Evolutionary conservation across 2,113 vertebrate genomes (phyloP).

Genomic region (Ancistrus triradiatus): DNA sequence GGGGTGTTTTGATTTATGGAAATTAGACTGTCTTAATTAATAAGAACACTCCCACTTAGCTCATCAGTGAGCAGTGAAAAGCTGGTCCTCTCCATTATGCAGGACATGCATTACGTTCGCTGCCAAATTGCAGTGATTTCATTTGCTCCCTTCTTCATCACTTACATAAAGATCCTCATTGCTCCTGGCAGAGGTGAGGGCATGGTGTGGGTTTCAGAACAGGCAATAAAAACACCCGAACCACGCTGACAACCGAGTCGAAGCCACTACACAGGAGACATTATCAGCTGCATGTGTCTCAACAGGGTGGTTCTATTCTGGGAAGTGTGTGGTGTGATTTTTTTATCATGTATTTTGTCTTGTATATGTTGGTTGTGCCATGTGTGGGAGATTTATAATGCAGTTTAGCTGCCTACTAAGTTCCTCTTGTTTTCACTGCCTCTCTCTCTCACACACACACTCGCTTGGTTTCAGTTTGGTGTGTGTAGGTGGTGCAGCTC

Average conservation of each 20-base stretch:
- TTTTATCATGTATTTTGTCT: constrained; percentile 11
- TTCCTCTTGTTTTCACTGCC: constrained; percentile 10
- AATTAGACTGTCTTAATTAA: constrained; percentile 57
- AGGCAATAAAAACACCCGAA: constrained; percentile 23
- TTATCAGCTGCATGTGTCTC: constrained; percentile 20
- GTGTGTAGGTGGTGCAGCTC: neutral
- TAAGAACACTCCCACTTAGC: constrained; percentile 50
- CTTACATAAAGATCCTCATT: constrained; percentile 42
- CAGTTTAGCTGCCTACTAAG: constrained; percentile 10
- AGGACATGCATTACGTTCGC: constrained; percentile 36
- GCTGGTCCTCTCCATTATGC: constrained; percentile 47
- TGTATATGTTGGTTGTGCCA: constrained; percentile 6
- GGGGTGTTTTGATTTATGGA: constrained; percentile 44
- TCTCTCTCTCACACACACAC: neutral
- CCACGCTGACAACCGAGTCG: constrained; percentile 32
- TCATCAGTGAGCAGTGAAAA: constrained; percentile 39
- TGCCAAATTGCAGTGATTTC: constrained; percentile 53
- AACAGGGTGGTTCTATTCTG: constrained; percentile 37
- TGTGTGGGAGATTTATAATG: constrained; percentile 38
- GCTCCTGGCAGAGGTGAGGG: constrained; percentile 40
- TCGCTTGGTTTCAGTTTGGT: neutral
- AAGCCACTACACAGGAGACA: constrained; percentile 27
- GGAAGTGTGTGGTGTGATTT: constrained; percentile 11
- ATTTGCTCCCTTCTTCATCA: constrained; percentile 49
- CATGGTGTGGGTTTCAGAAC: constrained; percentile 41